These are phyloP conservation scores for Odontothrips loti DNA, from an alignment of 2,888 invertebrate genomes.

Conservation along the genomic window DNA sequence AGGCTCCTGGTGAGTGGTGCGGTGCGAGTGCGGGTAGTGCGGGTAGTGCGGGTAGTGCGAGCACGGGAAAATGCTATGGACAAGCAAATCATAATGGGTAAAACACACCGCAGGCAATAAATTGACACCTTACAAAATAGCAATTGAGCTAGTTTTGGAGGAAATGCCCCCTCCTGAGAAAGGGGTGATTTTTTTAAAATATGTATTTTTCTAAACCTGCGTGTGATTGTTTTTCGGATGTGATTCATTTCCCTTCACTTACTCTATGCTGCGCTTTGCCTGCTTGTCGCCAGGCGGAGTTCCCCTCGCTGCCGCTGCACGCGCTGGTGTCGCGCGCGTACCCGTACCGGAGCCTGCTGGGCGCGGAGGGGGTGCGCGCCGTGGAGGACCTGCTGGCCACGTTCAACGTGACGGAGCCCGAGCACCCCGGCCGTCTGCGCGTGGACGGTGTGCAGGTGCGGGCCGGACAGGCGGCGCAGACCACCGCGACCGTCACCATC, in stretches of 20 bases:
- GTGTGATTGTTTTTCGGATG: too few relatives aligned
- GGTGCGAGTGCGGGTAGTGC: too few relatives aligned
- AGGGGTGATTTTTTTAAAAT: too few relatives aligned
- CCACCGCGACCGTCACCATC: constrained; percentile 27
- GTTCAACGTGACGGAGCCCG: constrained; percentile 50
- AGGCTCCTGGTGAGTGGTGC: constrained; percentile 61
- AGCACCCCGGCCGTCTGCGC: constrained; percentile 27
- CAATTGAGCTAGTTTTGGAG: too few relatives aligned
- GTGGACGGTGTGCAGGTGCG: constrained; percentile 41
- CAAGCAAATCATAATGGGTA: too few relatives aligned
- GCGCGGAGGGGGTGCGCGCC: constrained; percentile 67
- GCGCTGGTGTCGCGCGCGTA: constrained; percentile 72
- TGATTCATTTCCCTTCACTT: too few relatives aligned
- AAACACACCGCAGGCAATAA: too few relatives aligned
- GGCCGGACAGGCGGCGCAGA: background rate
- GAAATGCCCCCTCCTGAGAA: too few relatives aligned
- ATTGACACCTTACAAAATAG: too few relatives aligned
- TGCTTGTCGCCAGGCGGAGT: constrained; percentile 58
- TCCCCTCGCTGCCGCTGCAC: constrained; percentile 61
- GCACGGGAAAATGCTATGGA: too few relatives aligned
- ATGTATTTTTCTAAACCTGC: too few relatives aligned
- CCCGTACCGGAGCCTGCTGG: constrained; percentile 74
- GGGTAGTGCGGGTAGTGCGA: too few relatives aligned
- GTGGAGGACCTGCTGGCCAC: constrained; percentile 66
- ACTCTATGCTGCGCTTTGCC: background rate